Percentiles rank a stretch among this genome's conserved stretches.
phyloP scores from a whole-genome alignment of 2,888 invertebrate species.

The Glyphotaelius pellucidus region DNA sequence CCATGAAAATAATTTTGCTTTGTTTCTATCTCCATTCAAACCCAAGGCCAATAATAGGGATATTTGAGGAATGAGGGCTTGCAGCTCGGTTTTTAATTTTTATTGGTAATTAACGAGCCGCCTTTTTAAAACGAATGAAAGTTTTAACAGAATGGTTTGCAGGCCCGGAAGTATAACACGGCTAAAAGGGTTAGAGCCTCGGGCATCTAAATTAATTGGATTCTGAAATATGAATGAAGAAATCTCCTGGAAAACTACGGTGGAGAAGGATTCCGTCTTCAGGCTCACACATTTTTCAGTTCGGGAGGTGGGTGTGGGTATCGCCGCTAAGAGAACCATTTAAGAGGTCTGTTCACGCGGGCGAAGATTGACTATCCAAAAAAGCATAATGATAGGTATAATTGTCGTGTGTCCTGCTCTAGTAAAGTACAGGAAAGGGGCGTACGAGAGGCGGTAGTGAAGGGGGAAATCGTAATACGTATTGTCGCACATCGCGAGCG shows the following conservation, averaged over 20 bases:
- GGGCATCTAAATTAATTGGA: neutral
- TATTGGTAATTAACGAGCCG: constrained; percentile 64
- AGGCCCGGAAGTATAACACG: neutral
- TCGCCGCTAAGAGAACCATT: no score
- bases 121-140: constrained; percentile 58
- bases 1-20: neutral
- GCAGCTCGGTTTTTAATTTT: constrained; percentile 46
- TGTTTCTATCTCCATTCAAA: neutral
- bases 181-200: neutral
- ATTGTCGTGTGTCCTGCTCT: no score
- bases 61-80: constrained; percentile 1
- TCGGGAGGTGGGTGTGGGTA: no score
- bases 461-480: no score
- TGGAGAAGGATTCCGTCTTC: no score
- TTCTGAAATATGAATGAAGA: neutral
- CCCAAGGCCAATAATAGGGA: constrained; percentile 24
- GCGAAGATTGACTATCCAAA: no score
- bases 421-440: no score
- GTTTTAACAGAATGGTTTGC: constrained; percentile 46
- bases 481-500: no score
- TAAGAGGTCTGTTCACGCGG: no score
- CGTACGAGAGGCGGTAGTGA: no score
- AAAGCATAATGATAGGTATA: no score
- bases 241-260: neutral
- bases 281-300: no score